A percentile compares a stretch with the other conserved stretches of the same genome.
Conservation (phyloP, 2,888 invertebrate genomes). For the Spisula solida region DNA sequence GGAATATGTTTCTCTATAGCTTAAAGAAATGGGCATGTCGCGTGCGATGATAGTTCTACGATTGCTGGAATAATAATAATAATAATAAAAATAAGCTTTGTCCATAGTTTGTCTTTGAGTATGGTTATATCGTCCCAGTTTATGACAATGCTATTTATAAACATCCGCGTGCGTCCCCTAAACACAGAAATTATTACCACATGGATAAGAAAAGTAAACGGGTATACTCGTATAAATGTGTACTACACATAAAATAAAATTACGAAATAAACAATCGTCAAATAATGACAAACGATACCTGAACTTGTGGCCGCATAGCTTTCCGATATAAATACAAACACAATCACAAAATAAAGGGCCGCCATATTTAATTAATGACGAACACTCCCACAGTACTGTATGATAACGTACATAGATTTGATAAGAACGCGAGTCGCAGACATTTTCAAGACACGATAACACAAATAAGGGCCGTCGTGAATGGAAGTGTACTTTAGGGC, state of each 20-base stretch:
- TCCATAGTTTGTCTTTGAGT: too few species aligned
- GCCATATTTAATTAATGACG: not conserved
- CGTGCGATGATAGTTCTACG: too few species aligned
- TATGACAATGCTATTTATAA: too few species aligned
- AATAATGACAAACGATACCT: not conserved
- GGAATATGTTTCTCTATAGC: too few species aligned
- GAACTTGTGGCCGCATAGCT: not conserved
- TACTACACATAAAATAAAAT: not conserved
- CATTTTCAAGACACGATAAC: not conserved
- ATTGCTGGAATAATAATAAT: too few species aligned
- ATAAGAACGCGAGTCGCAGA: not conserved
- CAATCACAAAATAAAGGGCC: not conserved
- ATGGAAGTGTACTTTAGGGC: not conserved
- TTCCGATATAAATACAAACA: constrained; percentile 4
- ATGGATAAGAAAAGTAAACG: too few species aligned
- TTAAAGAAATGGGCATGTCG: too few species aligned
- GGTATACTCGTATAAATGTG: too few species aligned
- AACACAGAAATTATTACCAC: too few species aligned
- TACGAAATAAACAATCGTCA: not conserved
- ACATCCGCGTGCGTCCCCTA: too few species aligned
- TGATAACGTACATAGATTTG: not conserved
- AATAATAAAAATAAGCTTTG: too few species aligned
- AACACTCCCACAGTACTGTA: not conserved
- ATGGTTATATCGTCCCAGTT: too few species aligned
- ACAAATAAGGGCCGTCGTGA: not conserved